A percentile compares a stretch with the other conserved stretches of the same genome.
These are phyloP conservation scores for Pituophis catenifer DNA, from an alignment of 2,113 vertebrate genomes.

Conservation along the genomic window DNA sequence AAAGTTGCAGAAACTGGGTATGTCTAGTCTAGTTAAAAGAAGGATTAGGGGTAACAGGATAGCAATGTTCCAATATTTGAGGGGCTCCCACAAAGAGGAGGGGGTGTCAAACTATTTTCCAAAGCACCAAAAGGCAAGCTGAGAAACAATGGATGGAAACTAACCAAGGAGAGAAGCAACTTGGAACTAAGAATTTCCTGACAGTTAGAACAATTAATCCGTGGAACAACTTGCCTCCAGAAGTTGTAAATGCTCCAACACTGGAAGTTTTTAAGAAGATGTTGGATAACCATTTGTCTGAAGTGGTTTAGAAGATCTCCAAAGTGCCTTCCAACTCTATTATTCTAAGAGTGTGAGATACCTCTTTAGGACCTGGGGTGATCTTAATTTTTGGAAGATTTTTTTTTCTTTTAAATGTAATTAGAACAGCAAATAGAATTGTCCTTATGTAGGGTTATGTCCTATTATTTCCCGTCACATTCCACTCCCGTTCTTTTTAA, in stretches of 20 bases:
- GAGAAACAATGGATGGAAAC: not conserved
- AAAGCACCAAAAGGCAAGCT: not conserved
- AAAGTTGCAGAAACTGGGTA: not conserved
- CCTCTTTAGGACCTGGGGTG: not conserved
- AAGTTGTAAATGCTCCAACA: not conserved
- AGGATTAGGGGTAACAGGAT: not conserved
- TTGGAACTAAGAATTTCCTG: not conserved
- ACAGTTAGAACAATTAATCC: not conserved
- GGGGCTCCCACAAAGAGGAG: not conserved
- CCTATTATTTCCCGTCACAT: not conserved
- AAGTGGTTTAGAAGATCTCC: not conserved
- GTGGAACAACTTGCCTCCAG: not conserved
- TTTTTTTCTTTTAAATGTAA: not conserved
- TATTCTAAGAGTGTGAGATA: not conserved
- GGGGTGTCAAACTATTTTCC: not conserved
- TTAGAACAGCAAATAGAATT: not conserved
- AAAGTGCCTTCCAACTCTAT: not conserved
- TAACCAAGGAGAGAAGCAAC: not conserved
- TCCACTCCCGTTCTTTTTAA: not conserved
- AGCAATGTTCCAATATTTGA: not conserved
- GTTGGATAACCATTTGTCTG: not conserved
- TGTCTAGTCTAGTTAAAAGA: not conserved
- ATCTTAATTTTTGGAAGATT: not conserved
- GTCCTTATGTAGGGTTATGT: not conserved
- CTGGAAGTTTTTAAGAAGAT: not conserved